Conservation (phyloP, 2,888 invertebrate genomes). For the Clitarchus hookeri region DNA sequence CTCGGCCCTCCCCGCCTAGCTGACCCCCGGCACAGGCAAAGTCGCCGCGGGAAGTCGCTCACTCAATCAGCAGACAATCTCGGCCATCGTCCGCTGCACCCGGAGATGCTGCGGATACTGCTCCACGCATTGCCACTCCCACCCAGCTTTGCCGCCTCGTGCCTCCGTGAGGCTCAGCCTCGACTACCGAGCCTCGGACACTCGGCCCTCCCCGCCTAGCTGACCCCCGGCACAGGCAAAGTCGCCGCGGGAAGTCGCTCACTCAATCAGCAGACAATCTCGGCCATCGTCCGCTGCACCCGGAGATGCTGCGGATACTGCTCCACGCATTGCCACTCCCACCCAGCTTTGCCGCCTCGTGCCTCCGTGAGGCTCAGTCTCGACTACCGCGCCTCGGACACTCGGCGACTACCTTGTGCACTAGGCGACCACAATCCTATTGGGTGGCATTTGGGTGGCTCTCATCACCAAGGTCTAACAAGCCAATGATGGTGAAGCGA, state of each 20-base stretch:
- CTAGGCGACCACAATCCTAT: too few relatives aligned
- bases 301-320: slow-evolving; percentile 8
- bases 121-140: background rate
- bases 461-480: too few relatives aligned
- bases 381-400: too few relatives aligned
- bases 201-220: background rate
- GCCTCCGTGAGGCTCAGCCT: background rate
- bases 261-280: slow-evolving; percentile 21
- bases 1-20: background rate
- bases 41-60: slow-evolving; percentile 19
- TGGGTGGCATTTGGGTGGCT: too few relatives aligned
- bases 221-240: background rate
- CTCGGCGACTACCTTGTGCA: too few relatives aligned
- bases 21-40: background rate
- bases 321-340: background rate
- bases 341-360: slow-evolving; percentile 1
- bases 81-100: background rate
- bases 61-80: slow-evolving; percentile 21
- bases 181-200: background rate
- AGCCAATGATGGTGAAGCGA: too few relatives aligned
- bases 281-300: background rate
- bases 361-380: background rate
- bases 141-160: slow-evolving; percentile 1
- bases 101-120: slow-evolving; percentile 8
- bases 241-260: slow-evolving; percentile 19